Conservation (phyloP, 1,140 invertebrate species). For the Drosophila saltans region DNA sequence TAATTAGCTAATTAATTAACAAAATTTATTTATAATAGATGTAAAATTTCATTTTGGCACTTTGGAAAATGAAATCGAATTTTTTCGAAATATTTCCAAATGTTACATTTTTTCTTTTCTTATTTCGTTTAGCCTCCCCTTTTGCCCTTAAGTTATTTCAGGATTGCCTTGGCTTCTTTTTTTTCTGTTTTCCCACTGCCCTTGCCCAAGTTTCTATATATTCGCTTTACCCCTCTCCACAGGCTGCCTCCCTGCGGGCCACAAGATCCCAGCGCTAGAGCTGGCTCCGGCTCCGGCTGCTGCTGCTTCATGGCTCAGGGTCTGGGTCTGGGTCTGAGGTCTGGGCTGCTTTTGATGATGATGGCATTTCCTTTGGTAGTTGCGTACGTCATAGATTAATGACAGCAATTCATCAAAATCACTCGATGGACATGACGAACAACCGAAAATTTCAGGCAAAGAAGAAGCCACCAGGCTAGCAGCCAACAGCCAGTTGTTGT, state of each 20-base stretch:
- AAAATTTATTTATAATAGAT: not conserved
- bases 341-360: slow-evolving; percentile 79
- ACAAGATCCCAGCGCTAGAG: slow-evolving; percentile 22
- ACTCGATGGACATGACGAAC: slow-evolving; percentile 83
- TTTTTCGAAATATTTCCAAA: slow-evolving; percentile 65
- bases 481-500: slow-evolving; percentile 21
- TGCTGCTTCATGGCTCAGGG: slow-evolving; percentile 17
- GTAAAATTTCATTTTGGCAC: not conserved
- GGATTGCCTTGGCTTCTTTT: slow-evolving; percentile 37
- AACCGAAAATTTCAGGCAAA: slow-evolving; percentile 68
- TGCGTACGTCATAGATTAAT: slow-evolving; percentile 84
- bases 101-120: slow-evolving; percentile 41
- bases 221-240: slow-evolving; percentile 10
- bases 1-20: too few relatives aligned
- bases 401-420: slow-evolving; percentile 83
- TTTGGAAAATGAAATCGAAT: slow-evolving; percentile 71
- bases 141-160: slow-evolving; percentile 30
- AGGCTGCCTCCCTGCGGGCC: slow-evolving; percentile 57
- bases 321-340: slow-evolving; percentile 39
- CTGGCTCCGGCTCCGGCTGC: slow-evolving; percentile 33
- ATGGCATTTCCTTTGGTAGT: slow-evolving; percentile 83
- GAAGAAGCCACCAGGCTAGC: slow-evolving; percentile 50
- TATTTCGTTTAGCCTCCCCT: not conserved
- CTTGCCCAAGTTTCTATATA: slow-evolving; percentile 25
- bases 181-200: slow-evolving; percentile 19